Percentiles rank a stretch among this genome's conserved stretches.
Evolutionary conservation across 2,797 vertebrate genomes (phyloP).

Genomic region (Perodicticus potto): DNA sequence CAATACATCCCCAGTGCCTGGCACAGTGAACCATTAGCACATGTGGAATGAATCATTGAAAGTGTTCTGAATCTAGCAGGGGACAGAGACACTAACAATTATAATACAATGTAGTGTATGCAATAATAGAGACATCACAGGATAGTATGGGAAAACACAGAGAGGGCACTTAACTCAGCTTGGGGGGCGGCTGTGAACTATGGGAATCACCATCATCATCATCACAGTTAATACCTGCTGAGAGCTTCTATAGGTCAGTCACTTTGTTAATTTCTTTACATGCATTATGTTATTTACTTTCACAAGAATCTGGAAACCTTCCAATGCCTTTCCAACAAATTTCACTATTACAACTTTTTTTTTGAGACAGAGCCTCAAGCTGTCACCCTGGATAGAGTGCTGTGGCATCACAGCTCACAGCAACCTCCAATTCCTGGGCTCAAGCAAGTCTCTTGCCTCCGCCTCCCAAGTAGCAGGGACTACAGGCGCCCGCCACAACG

Average conservation of each 20-base stretch:
- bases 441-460: no score
- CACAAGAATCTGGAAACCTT: background rate
- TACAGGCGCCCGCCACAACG: no score
- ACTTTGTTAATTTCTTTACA: background rate
- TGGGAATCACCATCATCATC: background rate
- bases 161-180: background rate
- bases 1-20: background rate
- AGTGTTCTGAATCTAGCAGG: background rate
- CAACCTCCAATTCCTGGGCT: no score
- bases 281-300: background rate
- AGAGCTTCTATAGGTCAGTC: background rate
- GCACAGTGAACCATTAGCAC: background rate
- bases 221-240: background rate
- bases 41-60: background rate
- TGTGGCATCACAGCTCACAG: no score
- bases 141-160: background rate
- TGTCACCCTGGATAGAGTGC: no score
- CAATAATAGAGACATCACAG: background rate
- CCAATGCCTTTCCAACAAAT: background rate
- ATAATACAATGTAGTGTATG: background rate
- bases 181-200: background rate
- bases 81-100: background rate
- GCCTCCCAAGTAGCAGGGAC: no score
- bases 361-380: no score
- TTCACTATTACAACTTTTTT: background rate